These are phyloP conservation scores for Myotis pilosus DNA, from an alignment of 2,797 vertebrate genomes.

Conservation along the genomic window DNA sequence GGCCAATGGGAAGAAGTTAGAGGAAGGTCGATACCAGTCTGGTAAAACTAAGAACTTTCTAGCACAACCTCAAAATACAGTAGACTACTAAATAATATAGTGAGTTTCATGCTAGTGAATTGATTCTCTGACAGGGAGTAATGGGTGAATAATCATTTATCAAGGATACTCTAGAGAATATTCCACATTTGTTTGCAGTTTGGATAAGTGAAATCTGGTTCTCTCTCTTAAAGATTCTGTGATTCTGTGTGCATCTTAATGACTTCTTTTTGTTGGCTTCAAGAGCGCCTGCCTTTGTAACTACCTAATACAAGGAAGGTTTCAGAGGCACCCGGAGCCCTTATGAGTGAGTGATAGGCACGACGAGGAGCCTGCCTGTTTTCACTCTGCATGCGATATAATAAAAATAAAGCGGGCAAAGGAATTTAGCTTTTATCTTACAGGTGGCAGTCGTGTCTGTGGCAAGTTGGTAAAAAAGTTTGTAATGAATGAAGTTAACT, in stretches of 20 bases:
- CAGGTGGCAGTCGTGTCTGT: neutral
- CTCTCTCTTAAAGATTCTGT: neutral
- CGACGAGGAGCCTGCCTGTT: neutral
- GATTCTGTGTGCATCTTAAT: neutral
- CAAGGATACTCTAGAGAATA: neutral
- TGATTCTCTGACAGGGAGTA: neutral
- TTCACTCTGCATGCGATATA: neutral
- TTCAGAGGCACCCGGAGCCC: neutral
- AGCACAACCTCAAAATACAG: neutral
- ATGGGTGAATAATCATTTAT: neutral
- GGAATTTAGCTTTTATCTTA: slow-evolving; percentile 1
- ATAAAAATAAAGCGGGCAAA: neutral
- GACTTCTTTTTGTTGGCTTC: slow-evolving; percentile 1
- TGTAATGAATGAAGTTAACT: slow-evolving; percentile 43
- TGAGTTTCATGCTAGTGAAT: neutral
- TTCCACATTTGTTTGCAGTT: slow-evolving; percentile 31
- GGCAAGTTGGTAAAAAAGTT: neutral
- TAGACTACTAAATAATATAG: neutral
- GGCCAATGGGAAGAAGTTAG: neutral
- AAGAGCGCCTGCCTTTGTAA: neutral
- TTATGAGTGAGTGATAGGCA: neutral
- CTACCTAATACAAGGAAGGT: neutral
- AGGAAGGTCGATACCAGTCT: neutral
- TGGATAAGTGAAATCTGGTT: neutral
- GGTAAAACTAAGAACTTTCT: neutral